phyloP scores from a whole-genome alignment of 92 coral and sea anemone genomes.

The Palythoa grandiflora region DNA sequence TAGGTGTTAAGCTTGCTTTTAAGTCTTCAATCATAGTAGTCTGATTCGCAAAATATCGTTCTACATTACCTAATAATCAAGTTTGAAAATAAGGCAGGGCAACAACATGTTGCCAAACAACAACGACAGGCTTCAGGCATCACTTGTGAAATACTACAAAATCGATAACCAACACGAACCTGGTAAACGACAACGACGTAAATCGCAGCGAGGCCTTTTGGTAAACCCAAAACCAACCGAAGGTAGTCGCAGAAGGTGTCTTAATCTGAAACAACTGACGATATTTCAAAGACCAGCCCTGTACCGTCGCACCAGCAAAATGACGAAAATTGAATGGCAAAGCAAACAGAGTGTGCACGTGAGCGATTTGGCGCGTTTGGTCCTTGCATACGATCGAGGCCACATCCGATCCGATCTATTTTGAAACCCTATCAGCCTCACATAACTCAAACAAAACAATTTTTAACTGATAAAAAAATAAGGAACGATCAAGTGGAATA shows the following conservation, averaged over 20 bases:
- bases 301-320: not conserved
- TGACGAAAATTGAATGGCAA: not conserved
- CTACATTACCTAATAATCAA: not conserved
- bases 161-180: not conserved
- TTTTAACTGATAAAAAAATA: too few relatives aligned
- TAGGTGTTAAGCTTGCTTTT: not conserved
- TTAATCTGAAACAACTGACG: not conserved
- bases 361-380: not conserved
- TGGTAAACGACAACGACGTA: not conserved
- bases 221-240: not conserved
- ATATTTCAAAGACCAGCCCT: not conserved
- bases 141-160: not conserved
- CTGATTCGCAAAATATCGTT: not conserved
- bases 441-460: too few relatives aligned
- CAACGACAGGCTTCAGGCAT: not conserved
- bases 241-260: not conserved
- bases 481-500: too few relatives aligned
- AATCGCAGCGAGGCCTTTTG: not conserved
- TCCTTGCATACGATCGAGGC: slow-evolving; percentile 1
- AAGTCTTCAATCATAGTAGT: not conserved
- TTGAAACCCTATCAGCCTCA: too few relatives aligned
- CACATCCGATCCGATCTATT: too few relatives aligned
- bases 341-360: not conserved
- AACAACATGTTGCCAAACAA: not conserved
- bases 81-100: not conserved